Percentiles rank a stretch among this genome's conserved stretches.
Evolutionary conservation across 2,113 vertebrate genomes (phyloP).

Genomic region (Donacobius atricapilla): DNA sequence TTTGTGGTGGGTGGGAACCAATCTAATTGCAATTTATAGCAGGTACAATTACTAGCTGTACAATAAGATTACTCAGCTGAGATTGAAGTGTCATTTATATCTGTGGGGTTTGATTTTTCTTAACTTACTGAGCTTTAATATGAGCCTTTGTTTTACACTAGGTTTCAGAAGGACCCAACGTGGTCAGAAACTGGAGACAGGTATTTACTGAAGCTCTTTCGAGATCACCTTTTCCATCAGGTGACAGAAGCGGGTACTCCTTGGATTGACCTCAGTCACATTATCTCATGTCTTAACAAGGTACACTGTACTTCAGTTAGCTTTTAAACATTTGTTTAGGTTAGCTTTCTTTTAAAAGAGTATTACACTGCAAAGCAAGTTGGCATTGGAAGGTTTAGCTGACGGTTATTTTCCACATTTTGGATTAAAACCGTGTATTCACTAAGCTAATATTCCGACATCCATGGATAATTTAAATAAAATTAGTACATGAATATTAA

Average conservation of each 20-base stretch:
- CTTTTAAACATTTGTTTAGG: neutral
- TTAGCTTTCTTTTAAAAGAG: neutral
- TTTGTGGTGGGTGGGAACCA: neutral
- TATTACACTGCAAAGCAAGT: neutral
- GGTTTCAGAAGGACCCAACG: conserved; percentile 97
- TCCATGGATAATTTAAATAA: conserved; percentile 14
- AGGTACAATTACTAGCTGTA: neutral
- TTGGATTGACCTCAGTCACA: conserved; percentile 99
- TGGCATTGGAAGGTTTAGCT: neutral
- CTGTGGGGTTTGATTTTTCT: neutral
- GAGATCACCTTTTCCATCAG: conserved; percentile 99
- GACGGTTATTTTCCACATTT: neutral
- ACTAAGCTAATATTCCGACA: neutral
- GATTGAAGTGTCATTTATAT: neutral
- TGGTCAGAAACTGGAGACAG: conserved; percentile 99
- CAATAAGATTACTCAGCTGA: neutral
- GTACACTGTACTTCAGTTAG: conserved; percentile 72
- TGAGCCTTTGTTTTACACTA: conserved; percentile 63
- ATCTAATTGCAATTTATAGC: neutral
- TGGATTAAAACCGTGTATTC: neutral
- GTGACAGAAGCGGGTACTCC: conserved; percentile 96
- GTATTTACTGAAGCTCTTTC: conserved; percentile 97
- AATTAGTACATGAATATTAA: neutral
- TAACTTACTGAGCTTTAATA: conserved; percentile 10
- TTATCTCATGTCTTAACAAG: conserved; percentile 99